These are phyloP conservation scores for Mormyrus iriodes DNA, from an alignment of 2,113 vertebrate species.

Conservation along the genomic window DNA sequence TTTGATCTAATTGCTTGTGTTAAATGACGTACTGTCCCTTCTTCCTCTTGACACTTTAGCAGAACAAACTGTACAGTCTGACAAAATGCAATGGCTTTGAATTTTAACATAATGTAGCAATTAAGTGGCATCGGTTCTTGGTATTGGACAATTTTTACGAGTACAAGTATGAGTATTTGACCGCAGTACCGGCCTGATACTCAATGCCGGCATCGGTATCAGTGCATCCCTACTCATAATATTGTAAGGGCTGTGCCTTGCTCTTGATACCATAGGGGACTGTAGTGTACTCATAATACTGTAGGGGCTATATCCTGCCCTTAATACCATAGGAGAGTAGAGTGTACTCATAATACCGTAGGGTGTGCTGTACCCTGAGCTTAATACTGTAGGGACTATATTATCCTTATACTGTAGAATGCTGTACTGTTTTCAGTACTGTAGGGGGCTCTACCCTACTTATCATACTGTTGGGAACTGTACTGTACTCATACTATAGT, in stretches of 20 bases:
- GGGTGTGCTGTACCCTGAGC: background rate
- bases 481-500: background rate
- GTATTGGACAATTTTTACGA: no score
- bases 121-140: no score
- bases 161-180: no score
- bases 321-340: background rate
- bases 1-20: no score
- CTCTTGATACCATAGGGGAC: background rate
- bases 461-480: background rate
- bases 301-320: background rate
- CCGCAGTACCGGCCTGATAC: no score
- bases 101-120: no score
- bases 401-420: background rate
- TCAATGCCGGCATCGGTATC: no score
- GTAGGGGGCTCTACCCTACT: background rate
- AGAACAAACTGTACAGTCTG: no score
- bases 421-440: background rate
- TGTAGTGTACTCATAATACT: background rate
- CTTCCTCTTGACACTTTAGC: no score
- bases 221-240: no score
- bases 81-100: no score
- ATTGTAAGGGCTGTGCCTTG: background rate
- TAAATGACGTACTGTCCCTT: no score
- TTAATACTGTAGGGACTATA: background rate
- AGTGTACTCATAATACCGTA: background rate